These are phyloP conservation scores for Amazonetta brasiliensis DNA, from an alignment of 2,797 vertebrate species.

Conservation along the genomic window DNA sequence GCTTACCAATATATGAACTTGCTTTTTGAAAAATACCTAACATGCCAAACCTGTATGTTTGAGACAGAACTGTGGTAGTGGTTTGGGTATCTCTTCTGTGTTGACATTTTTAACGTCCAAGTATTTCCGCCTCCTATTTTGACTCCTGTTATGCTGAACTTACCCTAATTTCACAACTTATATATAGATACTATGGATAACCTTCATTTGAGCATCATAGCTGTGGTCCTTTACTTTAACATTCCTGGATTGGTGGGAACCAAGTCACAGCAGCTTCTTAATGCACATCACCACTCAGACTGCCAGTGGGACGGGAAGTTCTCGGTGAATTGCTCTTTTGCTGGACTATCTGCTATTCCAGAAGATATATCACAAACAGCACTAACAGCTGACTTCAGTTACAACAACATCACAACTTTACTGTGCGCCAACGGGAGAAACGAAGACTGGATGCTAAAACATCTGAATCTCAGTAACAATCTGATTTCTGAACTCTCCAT, in stretches of 20 bases:
- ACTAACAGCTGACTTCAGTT: slow-evolving; percentile 78
- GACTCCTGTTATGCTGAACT: not conserved
- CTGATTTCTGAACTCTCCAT: slow-evolving; percentile 80
- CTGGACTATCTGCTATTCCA: slow-evolving; percentile 70
- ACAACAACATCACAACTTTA: slow-evolving; percentile 74
- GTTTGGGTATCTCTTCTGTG: not conserved
- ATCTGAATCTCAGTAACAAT: slow-evolving; percentile 85
- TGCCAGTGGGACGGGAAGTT: slow-evolving; percentile 73
- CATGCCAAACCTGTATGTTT: not conserved
- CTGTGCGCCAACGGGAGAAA: slow-evolving; percentile 21
- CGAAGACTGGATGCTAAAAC: slow-evolving; percentile 70
- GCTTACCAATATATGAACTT: not conserved
- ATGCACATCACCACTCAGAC: not conserved
- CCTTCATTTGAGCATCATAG: slow-evolving; percentile 16
- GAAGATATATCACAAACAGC: slow-evolving; percentile 42
- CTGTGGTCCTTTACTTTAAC: slow-evolving; percentile 37
- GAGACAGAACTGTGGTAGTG: not conserved
- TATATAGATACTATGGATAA: slow-evolving; percentile 70
- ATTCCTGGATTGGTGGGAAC: slow-evolving; percentile 26
- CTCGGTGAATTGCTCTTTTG: slow-evolving; percentile 83
- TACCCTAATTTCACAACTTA: not conserved
- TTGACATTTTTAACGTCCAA: not conserved
- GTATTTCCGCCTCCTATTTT: slow-evolving; percentile 5
- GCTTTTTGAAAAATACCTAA: not conserved
- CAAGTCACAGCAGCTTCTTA: not conserved